A percentile compares a stretch with the other conserved stretches of the same genome.
Conservation (phyloP, 2,888 invertebrate genomes). For the Megamerina dolium region DNA sequence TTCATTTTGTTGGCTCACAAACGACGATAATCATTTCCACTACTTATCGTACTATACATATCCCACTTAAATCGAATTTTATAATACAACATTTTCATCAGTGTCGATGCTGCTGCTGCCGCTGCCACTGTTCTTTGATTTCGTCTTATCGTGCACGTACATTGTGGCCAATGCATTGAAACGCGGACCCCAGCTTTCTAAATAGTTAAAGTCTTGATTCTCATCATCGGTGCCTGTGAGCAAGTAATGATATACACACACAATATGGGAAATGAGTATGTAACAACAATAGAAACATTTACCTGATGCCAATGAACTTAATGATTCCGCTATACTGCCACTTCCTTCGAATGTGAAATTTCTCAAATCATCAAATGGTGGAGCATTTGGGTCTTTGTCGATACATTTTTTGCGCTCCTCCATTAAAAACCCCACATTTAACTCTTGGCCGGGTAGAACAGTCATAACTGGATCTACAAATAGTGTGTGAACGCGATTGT, state of each 20-base stretch:
- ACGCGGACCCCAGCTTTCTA: slow-evolving; percentile 95
- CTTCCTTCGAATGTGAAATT: slow-evolving; percentile 99
- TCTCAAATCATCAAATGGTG: slow-evolving; percentile 96
- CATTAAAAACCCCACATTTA: slow-evolving; percentile 92
- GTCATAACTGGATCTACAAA: slow-evolving; percentile 61
- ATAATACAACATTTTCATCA: slow-evolving; percentile 22
- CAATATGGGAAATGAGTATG: background rate
- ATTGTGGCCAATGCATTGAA: slow-evolving; percentile 95
- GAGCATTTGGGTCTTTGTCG: slow-evolving; percentile 93
- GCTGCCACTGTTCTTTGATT: slow-evolving; percentile 23
- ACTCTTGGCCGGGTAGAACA: slow-evolving; percentile 56
- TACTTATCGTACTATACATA: too few relatives aligned
- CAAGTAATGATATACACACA: slow-evolving; percentile 1
- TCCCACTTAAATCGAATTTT: slow-evolving; percentile 20
- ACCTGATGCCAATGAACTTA: slow-evolving; percentile 95
- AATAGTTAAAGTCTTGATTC: slow-evolving; percentile 93
- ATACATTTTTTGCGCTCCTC: slow-evolving; percentile 93
- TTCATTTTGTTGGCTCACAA: too few relatives aligned
- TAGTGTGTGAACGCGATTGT: too few relatives aligned
- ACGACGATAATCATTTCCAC: too few relatives aligned
- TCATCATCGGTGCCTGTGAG: slow-evolving; percentile 83
- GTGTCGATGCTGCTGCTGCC: slow-evolving; percentile 10
- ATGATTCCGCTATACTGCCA: slow-evolving; percentile 92
- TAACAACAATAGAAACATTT: slow-evolving; percentile 30
- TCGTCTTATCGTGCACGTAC: slow-evolving; percentile 59